Evolutionary conservation across 2,113 vertebrate genomes (phyloP).

Genomic region (Dipodomys ordii): DNA sequence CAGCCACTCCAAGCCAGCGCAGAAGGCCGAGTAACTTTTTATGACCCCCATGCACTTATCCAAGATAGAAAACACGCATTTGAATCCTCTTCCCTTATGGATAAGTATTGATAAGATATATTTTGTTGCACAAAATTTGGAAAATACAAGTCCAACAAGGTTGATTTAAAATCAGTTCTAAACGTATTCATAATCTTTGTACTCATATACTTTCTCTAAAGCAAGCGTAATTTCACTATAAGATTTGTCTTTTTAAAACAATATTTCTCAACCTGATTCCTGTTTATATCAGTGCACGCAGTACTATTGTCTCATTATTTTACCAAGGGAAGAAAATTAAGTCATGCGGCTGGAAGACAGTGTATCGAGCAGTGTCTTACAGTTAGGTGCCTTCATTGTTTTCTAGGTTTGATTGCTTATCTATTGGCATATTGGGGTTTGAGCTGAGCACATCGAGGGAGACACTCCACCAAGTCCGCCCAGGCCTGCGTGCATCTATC

Average conservation of each 20-base stretch:
- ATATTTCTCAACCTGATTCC: slow-evolving; percentile 14
- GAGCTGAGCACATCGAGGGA: too few relatives aligned
- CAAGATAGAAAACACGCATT: neutral
- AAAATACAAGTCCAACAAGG: neutral
- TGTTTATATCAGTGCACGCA: neutral
- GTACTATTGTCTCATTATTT: neutral
- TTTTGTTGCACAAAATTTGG: neutral
- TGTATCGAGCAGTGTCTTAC: neutral
- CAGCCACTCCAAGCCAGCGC: too few relatives aligned
- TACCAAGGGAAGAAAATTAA: neutral
- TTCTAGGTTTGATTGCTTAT: too few relatives aligned
- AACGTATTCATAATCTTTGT: neutral
- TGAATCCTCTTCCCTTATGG: neutral
- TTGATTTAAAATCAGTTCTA: slow-evolving; percentile 41
- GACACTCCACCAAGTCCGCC: too few relatives aligned
- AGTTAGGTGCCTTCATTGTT: neutral
- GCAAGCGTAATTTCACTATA: neutral
- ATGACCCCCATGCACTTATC: neutral
- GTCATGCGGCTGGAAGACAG: neutral
- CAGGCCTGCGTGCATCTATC: neutral
- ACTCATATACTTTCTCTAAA: neutral
- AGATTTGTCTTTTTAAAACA: neutral
- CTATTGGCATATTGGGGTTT: too few relatives aligned
- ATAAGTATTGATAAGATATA: neutral
- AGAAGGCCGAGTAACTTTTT: too few relatives aligned